Base-by-base conservation (phyloP, 2,113 vertebrate species). In the Galemys pyrenaicus region DNA sequence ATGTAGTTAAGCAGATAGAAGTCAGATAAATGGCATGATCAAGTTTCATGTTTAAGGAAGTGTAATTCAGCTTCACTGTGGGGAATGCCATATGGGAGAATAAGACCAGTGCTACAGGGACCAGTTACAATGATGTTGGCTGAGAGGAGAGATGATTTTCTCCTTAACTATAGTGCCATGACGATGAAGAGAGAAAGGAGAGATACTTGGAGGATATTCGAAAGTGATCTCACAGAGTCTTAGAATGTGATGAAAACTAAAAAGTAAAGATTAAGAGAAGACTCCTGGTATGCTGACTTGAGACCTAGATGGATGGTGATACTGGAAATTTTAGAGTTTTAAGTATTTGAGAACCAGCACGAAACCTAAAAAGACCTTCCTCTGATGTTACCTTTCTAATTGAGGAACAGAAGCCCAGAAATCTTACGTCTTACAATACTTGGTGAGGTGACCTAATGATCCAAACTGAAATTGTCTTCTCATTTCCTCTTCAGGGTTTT, bases 181-280 rank as follows among this genome's bases (percentile, higher is more conserved):
- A 20, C 3, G 13, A 20, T 51, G 24, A 28, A 12, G 9, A 28
- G 0, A 0, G 24, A 41, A 7, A 37, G 35, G 17, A 11, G 28
- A 28, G 65, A 2, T 20, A 39, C 68, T 74, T 46, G 9, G 78
- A 74, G 49, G 58, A 13, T 20, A 3, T 26, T 51, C 65, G 22
- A 71, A 64, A 22, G 44, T 71, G 28, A 37, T 8, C 54, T 80
- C 74, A 22, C n/a, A 30, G 6, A 82, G 32, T 92, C 49, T 77
- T 56, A 5, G 6, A 78, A 82, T 54, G 64, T 46, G 41, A 70
- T 54, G 13, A 56, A 85, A 64, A 2, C 5, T 20, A 22, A 32
- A 84, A 87, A 75, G 32, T 64, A 71, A 56, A 92, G n/a, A 85
- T 68, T 41, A 67, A 54, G 93, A 70, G 56, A 5, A 35, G 2